Percentiles rank a stretch among this genome's conserved stretches.
These are phyloP conservation scores for Drosophila kikkawai DNA, from an alignment of 1,140 invertebrate genomes.

Conservation along the genomic window DNA sequence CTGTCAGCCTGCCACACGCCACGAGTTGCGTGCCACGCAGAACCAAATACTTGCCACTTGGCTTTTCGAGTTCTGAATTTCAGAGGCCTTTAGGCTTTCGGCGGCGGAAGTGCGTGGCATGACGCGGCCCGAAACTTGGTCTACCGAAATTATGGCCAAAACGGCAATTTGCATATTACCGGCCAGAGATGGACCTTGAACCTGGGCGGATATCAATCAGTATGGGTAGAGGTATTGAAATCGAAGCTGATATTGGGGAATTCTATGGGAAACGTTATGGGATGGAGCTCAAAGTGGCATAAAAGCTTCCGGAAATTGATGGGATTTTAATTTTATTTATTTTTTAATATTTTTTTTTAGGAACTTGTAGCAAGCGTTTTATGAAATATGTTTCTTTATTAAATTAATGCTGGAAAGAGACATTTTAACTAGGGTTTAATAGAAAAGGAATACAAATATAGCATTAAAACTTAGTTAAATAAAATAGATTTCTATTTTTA, in stretches of 20 bases:
- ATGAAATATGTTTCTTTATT: too few relatives aligned
- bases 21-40: conserved; percentile 52
- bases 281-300: background rate
- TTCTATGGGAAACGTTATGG: background rate
- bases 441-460: too few relatives aligned
- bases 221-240: background rate
- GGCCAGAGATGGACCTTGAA: background rate
- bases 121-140: conserved; percentile 36
- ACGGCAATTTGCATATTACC: conserved; percentile 27
- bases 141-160: conserved; percentile 45
- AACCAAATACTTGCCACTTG: conserved; percentile 36
- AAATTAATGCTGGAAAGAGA: too few relatives aligned
- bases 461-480: too few relatives aligned
- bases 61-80: conserved; percentile 6
- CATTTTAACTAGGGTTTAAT: too few relatives aligned
- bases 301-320: background rate
- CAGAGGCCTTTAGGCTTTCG: conserved; percentile 18
- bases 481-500: too few relatives aligned
- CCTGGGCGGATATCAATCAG: conserved; percentile 11
- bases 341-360: background rate
- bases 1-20: conserved; percentile 52
- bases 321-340: background rate
- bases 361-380: background rate
- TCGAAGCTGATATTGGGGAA: background rate
- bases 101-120: conserved; percentile 54